A percentile compares a stretch with the other conserved stretches of the same genome.
Conservation (phyloP, 2,113 vertebrate species). For the Poeciliopsis retropinna region DNA sequence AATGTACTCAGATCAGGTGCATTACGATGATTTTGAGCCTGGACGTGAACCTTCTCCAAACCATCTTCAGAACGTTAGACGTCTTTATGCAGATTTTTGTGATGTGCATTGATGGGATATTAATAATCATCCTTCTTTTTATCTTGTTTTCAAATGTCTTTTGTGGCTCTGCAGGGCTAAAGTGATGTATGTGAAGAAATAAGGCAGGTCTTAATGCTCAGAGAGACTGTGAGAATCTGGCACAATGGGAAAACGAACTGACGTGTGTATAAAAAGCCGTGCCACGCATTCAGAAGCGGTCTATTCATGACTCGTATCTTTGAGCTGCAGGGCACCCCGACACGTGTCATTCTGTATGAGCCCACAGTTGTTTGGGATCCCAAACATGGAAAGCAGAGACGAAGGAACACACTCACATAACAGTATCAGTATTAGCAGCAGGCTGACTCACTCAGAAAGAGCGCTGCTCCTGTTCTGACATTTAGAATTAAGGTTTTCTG, state of each 20-base stretch:
- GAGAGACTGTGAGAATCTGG: not conserved
- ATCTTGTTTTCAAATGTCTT: conserved; percentile 24
- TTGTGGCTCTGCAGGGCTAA: conserved; percentile 24
- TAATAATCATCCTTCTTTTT: not conserved
- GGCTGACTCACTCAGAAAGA: not conserved
- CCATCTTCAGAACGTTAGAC: not conserved
- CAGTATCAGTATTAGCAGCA: conserved; percentile 11
- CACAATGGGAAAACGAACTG: not conserved
- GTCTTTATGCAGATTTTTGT: not conserved
- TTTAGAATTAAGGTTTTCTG: conserved; percentile 19
- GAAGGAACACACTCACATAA: not conserved
- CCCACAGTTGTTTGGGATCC: not conserved
- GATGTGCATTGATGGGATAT: not conserved
- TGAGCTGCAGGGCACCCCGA: not conserved
- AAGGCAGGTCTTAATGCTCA: conserved; percentile 36
- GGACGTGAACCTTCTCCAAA: conserved; percentile 2
- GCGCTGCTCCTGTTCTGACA: conserved; percentile 20
- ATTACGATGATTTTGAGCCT: not conserved
- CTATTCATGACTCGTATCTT: not conserved
- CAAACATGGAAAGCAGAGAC: conserved; percentile 9
- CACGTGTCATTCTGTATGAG: not conserved
- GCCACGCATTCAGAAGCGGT: not conserved
- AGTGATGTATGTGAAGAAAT: conserved; percentile 43
- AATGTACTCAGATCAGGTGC: not conserved
- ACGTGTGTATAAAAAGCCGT: not conserved